These are phyloP conservation scores for Scomber colias DNA, from an alignment of 2,113 vertebrate species.

Conservation along the genomic window DNA sequence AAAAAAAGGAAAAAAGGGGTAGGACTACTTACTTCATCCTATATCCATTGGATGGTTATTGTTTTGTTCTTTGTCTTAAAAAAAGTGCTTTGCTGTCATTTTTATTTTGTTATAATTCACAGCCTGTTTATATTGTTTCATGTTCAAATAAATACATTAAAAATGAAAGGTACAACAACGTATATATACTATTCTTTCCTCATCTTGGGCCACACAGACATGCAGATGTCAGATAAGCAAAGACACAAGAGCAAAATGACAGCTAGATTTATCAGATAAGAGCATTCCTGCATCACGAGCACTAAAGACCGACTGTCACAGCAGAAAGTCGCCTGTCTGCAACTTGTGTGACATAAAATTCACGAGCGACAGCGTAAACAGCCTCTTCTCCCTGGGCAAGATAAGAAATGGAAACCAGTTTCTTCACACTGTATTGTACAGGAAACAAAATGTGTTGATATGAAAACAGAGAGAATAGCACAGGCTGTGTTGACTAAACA, in stretches of 20 bases:
- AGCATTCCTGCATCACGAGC: background rate
- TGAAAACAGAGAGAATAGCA: conserved; percentile 90
- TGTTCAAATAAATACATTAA: no score
- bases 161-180: background rate
- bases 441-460: conserved; percentile 86
- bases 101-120: no score
- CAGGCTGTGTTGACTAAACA: conserved; percentile 93
- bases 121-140: no score
- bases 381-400: conserved; percentile 55
- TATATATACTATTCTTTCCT: background rate
- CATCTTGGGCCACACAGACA: background rate
- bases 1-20: no score
- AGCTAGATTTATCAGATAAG: background rate
- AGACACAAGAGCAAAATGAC: conserved; percentile 20
- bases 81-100: no score
- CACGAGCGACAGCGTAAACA: conserved; percentile 31
- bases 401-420: conserved; percentile 84
- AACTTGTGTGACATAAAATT: conserved; percentile 20
- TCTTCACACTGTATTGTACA: conserved; percentile 79
- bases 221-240: conserved; percentile 26
- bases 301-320: background rate
- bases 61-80: no score
- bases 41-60: no score
- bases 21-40: no score
- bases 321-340: conserved; percentile 2